A percentile compares a stretch with the other conserved stretches of the same genome.
phyloP scores from a whole-genome alignment of 1,140 invertebrate species.

The Drosophila melanogaster region DNA sequence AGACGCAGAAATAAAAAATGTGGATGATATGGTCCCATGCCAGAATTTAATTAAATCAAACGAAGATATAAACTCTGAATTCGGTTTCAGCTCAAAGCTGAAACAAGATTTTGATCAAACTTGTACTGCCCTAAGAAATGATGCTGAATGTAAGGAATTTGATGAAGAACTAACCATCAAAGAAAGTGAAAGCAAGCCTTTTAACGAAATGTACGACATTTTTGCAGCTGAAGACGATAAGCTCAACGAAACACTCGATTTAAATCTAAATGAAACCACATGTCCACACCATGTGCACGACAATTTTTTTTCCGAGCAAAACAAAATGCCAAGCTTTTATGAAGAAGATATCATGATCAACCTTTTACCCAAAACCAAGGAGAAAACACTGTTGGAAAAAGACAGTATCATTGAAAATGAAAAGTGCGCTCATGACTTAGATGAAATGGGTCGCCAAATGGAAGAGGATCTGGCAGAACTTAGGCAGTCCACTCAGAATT shows the following conservation, averaged over 20 bases:
- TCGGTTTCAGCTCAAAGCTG: constrained; percentile 33
- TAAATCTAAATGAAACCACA: constrained; percentile 6
- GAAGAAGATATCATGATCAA: neutral
- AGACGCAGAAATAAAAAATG: neutral
- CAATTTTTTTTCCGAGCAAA: constrained; percentile 7
- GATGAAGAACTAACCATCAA: neutral
- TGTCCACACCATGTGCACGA: constrained; percentile 4
- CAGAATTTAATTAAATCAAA: neutral
- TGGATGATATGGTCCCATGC: neutral
- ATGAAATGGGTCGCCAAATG: constrained; percentile 52
- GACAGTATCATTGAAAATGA: constrained; percentile 50
- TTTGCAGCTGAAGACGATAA: constrained; percentile 12
- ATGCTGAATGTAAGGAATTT: constrained; percentile 5
- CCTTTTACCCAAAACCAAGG: constrained; percentile 18
- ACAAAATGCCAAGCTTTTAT: neutral
- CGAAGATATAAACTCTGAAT: neutral
- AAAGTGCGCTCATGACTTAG: constrained; percentile 55
- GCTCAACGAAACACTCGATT: constrained; percentile 1
- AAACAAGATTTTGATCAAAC: constrained; percentile 17
- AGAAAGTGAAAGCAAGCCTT: constrained; percentile 32
- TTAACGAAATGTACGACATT: constrained; percentile 45
- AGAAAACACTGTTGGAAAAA: constrained; percentile 42
- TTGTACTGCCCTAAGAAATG: constrained; percentile 1
- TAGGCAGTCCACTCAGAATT: neutral
- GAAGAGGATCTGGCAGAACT: constrained; percentile 58